Evolutionary conservation across 2,797 vertebrate genomes (phyloP), one percentile per base, ranked within the genome.

Genomic region (Acipenser ruthenus): DNA sequence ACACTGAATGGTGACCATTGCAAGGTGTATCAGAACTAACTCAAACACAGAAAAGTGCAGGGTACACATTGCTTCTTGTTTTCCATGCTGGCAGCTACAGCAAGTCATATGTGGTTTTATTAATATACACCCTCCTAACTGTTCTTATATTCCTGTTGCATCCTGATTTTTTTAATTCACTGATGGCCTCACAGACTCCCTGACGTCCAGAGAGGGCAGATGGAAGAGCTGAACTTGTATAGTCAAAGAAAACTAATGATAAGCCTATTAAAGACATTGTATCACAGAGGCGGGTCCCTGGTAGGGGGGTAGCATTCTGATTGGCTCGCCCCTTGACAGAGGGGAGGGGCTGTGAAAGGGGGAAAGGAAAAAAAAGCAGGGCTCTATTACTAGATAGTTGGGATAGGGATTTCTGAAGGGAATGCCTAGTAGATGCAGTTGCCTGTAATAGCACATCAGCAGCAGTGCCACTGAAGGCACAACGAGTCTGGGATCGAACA

Each of bases 341-440:
- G 81, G 83, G 90, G 88, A 85, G 89, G 87, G 76, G 73, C 73
- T 68, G 67, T 15, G 66, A 76, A 73, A 65, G 67, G 74, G 73
- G 74, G 74, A 73, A 74, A 70, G 68, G 68, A 70, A 69, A 71
- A 69, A 56, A 55, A 62, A 61, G 65, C 70, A 79, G 72, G 70
- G 84, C 78, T 88, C 84, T 88, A 77, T 69, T 79, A 81, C 82
- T 80, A 70, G 56, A 67, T 78, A 86, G 86, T 82, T 83, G 79
- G 82, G 82, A 87, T 79, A 86, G 90, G 82, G 82, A 79, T 84
- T 86, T 84, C 81, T 73, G 80, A 75, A 55, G 84, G 88, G 90
- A 88, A 90, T 92, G 90, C 89, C 91, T 82, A 80, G 87, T 80
- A 87, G 86, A 86, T 85, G 91, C 87, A 82, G 90, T 89, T 91